Evolutionary conservation across 2,888 invertebrate species (phyloP).

Genomic region (Leptura quadrifasciata): DNA sequence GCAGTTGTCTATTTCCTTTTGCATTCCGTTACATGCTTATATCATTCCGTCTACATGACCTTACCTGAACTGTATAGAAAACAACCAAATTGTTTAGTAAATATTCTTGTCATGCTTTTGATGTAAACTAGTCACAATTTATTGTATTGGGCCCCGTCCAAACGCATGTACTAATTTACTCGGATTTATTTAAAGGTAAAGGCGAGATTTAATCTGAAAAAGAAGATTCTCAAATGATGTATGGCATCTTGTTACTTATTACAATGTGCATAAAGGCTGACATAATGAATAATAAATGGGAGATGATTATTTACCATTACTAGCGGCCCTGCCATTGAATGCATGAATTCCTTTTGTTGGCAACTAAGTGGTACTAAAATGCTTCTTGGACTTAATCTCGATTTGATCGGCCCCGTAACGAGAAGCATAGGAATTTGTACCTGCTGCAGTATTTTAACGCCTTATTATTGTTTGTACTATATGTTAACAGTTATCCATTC

Average conservation of each 20-base stretch:
- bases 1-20: neutral
- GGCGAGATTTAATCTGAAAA: conserved; percentile 4
- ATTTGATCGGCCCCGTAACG: conserved; percentile 1
- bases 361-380: conserved; percentile 19
- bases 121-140: conserved; percentile 29
- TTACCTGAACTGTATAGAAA: conserved; percentile 27
- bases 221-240: neutral
- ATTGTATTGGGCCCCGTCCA: conserved; percentile 27
- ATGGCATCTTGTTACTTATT: conserved; percentile 1
- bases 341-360: conserved; percentile 17
- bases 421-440: neutral
- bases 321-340: conserved; percentile 5
- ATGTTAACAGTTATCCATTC: neutral
- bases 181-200: conserved; percentile 12
- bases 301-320: conserved; percentile 24
- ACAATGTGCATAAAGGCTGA: conserved; percentile 20
- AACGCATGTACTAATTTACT: conserved; percentile 23
- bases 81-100: conserved; percentile 13
- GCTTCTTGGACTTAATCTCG: conserved; percentile 24
- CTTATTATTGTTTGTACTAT: conserved; percentile 9
- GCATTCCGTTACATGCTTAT: neutral
- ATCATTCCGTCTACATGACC: conserved; percentile 16
- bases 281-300: conserved; percentile 17
- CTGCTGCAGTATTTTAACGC: conserved; percentile 5
- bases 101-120: conserved; percentile 29